Percentiles rank a stretch among this genome's conserved stretches.
Evolutionary conservation across 2,797 vertebrate genomes (phyloP).

Genomic region (Myotis vivesi): DNA sequence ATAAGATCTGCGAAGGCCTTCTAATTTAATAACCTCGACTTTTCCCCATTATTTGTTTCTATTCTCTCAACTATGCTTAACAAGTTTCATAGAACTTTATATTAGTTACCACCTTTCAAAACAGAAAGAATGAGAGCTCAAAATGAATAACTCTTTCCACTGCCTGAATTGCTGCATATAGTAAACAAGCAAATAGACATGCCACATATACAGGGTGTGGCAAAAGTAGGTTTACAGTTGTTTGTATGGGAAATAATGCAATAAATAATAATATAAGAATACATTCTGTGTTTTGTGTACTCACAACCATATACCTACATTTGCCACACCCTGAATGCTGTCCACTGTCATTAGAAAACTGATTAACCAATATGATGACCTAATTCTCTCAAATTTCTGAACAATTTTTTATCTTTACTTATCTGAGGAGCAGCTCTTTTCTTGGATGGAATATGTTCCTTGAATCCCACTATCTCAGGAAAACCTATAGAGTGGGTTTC

Average conservation of each 20-base stretch:
- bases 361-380: background rate
- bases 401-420: background rate
- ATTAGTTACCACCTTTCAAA: constrained; percentile 10
- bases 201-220: background rate
- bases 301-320: background rate
- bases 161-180: background rate
- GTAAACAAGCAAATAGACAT: background rate
- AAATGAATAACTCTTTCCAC: background rate
- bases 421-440: background rate
- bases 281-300: background rate
- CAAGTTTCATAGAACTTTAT: background rate
- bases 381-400: background rate
- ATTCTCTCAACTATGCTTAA: background rate
- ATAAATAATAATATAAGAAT: background rate
- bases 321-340: background rate
- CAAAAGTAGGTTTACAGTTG: background rate
- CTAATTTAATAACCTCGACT: background rate
- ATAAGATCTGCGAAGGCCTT: background rate
- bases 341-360: background rate
- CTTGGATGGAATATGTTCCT: background rate
- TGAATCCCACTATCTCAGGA: background rate
- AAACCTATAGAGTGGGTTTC: background rate
- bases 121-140: background rate
- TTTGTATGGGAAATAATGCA: background rate
- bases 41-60: background rate